These are phyloP conservation scores for Aegotheles bennettii DNA, from an alignment of 2,113 vertebrate genomes.

Conservation along the genomic window DNA sequence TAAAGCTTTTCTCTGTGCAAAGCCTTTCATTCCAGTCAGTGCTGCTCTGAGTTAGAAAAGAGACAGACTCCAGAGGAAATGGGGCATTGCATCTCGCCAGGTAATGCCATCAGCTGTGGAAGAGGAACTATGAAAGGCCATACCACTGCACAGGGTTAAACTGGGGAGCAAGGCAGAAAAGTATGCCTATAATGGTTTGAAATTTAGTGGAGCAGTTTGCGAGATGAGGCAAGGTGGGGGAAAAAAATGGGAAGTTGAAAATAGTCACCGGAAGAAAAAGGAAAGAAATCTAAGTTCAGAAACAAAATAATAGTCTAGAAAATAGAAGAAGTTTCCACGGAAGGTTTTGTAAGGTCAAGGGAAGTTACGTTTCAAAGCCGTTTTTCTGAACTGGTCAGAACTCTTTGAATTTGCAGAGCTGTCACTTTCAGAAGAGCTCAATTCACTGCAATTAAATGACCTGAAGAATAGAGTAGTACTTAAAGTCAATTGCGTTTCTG, in stretches of 20 bases:
- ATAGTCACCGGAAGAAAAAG: background rate
- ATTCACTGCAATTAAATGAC: slow-evolving; percentile 59
- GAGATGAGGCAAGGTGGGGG: background rate
- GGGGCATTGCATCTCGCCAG: background rate
- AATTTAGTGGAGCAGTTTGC: background rate
- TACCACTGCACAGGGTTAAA: background rate
- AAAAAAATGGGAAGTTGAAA: background rate
- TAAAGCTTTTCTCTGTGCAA: background rate
- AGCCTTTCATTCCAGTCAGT: background rate
- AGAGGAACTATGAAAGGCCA: background rate
- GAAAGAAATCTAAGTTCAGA: slow-evolving; percentile 3
- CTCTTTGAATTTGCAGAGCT: slow-evolving; percentile 33
- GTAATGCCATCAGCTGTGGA: background rate
- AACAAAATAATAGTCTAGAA: slow-evolving; percentile 25
- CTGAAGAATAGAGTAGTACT: slow-evolving; percentile 9
- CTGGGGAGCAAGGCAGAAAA: background rate
- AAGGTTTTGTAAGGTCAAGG: background rate
- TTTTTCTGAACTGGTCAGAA: slow-evolving; percentile 48
- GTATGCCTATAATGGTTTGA: background rate
- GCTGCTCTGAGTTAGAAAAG: background rate
- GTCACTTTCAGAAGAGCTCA: slow-evolving; percentile 10
- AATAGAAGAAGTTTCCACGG: slow-evolving; percentile 36
- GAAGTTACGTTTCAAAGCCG: background rate
- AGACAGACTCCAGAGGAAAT: fast-evolving
- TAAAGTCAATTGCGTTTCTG: slow-evolving; percentile 45